Conservation (phyloP, 2,113 vertebrate species). For the Taxidea taxus region DNA sequence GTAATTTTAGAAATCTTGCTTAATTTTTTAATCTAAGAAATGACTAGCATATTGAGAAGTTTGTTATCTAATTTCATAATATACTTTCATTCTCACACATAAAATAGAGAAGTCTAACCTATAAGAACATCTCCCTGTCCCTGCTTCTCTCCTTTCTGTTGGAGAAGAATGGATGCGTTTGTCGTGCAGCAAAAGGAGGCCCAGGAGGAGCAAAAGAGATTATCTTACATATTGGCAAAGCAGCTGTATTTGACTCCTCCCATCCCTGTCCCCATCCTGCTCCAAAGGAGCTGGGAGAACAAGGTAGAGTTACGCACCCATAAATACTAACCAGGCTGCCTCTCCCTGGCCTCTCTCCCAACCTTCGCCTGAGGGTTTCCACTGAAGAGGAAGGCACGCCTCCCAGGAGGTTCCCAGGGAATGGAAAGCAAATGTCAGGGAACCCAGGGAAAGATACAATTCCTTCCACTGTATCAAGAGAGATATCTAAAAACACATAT, state of each 20-base stretch:
- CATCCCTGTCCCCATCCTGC: neutral
- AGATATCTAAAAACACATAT: neutral
- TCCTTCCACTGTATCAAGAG: neutral
- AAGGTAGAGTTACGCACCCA: neutral
- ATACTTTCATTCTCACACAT: neutral
- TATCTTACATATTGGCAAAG: neutral
- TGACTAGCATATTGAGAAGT: neutral
- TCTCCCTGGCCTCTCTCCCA: neutral
- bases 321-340: neutral
- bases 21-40: slow-evolving; percentile 23
- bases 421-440: neutral
- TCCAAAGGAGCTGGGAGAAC: slow-evolving; percentile 8
- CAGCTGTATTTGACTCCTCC: neutral
- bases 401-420: neutral
- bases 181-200: neutral
- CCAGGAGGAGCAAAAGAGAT: neutral
- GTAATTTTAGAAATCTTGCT: neutral
- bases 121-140: neutral
- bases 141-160: neutral
- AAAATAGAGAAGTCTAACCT: neutral
- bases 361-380: neutral
- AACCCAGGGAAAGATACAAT: neutral
- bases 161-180: neutral
- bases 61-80: neutral
- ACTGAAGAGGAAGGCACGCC: neutral